These are phyloP conservation scores for Drosophila dunni DNA, from an alignment of 1,140 invertebrate species.

Conservation along the genomic window DNA sequence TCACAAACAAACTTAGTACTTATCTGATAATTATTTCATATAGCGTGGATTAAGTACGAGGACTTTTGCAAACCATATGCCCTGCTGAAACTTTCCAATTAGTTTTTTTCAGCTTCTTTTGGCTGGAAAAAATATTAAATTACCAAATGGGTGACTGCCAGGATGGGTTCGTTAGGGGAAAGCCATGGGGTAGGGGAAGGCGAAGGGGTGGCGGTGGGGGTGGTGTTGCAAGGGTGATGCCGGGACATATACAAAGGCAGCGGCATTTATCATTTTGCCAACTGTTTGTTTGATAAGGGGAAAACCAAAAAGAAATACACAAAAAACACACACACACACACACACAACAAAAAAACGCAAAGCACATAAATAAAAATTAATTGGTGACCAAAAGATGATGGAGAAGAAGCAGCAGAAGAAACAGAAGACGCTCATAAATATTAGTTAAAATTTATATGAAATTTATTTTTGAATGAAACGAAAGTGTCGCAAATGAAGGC, in stretches of 20 bases:
- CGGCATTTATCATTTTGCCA: constrained; percentile 82
- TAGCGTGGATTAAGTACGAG: too few relatives aligned
- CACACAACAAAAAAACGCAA: constrained; percentile 33
- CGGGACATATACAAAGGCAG: constrained; percentile 47
- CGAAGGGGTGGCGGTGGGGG: neutral
- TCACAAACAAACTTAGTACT: too few relatives aligned
- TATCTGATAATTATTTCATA: too few relatives aligned
- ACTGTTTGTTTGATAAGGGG: constrained; percentile 83
- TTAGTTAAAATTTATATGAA: constrained; percentile 74
- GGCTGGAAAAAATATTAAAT: constrained; percentile 72
- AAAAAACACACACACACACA: neutral
- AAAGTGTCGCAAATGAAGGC: constrained; percentile 46
- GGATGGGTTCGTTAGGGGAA: neutral
- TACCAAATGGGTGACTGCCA: constrained; percentile 58
- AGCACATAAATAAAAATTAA: constrained; percentile 72
- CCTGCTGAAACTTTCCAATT: neutral
- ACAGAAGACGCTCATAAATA: constrained; percentile 61
- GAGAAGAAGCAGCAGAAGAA: constrained; percentile 13
- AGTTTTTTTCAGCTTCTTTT: constrained; percentile 22
- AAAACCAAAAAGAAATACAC: constrained; percentile 35
- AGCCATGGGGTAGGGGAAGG: neutral
- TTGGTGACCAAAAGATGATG: constrained; percentile 53
- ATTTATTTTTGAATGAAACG: constrained; percentile 9
- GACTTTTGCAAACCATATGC: too few relatives aligned
- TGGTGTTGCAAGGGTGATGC: constrained; percentile 30